These are phyloP conservation scores for Malacoctenus gilli DNA, from an alignment of 2,797 vertebrate species.

Conservation along the genomic window DNA sequence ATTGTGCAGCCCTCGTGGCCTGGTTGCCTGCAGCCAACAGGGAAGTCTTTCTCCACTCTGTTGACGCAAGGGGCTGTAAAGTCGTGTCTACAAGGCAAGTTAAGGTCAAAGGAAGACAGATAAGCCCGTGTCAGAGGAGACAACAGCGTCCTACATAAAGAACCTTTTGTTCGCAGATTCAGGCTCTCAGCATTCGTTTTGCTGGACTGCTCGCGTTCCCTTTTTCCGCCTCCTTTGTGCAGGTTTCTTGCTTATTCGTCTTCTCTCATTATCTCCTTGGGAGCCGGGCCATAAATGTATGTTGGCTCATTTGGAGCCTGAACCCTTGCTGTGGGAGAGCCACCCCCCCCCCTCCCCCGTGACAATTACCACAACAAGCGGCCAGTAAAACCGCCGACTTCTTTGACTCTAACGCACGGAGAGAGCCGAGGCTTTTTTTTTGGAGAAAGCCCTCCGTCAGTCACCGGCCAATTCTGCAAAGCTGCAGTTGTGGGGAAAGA, in stretches of 20 bases:
- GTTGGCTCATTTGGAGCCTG: slow-evolving; percentile 36
- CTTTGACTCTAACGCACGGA: too few species aligned
- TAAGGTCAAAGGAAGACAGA: slow-evolving; percentile 73
- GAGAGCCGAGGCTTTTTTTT: too few species aligned
- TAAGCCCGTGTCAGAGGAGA: slow-evolving; percentile 72
- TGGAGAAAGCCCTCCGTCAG: too few species aligned
- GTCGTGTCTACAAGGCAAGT: slow-evolving; percentile 77
- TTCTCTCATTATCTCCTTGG: slow-evolving; percentile 26
- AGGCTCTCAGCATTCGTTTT: slow-evolving; percentile 44
- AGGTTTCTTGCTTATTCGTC: slow-evolving; percentile 15
- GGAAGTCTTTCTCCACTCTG: slow-evolving; percentile 61
- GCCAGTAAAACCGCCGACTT: slow-evolving; percentile 20
- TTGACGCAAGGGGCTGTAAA: slow-evolving; percentile 72
- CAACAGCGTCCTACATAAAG: slow-evolving; percentile 70
- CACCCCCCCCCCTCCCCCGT: slow-evolving; percentile 11
- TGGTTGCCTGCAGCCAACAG: slow-evolving; percentile 36
- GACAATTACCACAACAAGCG: slow-evolving; percentile 19
- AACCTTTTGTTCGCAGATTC: slow-evolving; percentile 68
- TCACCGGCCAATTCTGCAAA: too few species aligned
- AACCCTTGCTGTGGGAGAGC: slow-evolving; percentile 30
- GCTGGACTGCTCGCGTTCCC: slow-evolving; percentile 35
- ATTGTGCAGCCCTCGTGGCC: slow-evolving; percentile 6
- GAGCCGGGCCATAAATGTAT: slow-evolving; percentile 19
- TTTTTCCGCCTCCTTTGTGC: slow-evolving; percentile 33
- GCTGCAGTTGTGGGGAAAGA: too few species aligned